Evolutionary conservation across 2,113 vertebrate genomes (phyloP).

Genomic region (Microtus richardsoni): DNA sequence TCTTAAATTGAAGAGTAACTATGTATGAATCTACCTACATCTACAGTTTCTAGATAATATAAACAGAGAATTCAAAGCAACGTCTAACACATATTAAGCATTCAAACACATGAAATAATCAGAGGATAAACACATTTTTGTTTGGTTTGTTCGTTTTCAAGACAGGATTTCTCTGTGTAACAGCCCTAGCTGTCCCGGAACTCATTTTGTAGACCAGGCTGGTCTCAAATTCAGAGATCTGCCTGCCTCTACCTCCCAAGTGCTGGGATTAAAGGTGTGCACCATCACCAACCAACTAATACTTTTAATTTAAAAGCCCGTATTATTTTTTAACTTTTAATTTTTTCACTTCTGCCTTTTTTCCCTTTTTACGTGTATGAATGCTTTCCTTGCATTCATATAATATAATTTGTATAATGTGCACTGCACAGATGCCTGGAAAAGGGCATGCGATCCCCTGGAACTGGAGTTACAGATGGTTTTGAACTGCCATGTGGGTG

Average conservation of each 20-base stretch:
- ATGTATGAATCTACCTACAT: not conserved
- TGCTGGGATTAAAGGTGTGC: not conserved
- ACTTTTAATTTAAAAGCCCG: conserved; percentile 5
- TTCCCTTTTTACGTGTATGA: not conserved
- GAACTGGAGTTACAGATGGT: not conserved
- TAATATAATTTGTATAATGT: too few species aligned
- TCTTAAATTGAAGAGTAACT: not conserved
- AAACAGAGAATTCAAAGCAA: not conserved
- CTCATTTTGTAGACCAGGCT: not conserved
- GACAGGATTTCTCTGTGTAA: not conserved
- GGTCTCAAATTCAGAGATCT: not conserved
- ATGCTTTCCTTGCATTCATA: not conserved
- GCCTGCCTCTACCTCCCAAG: not conserved
- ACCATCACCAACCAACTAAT: not conserved
- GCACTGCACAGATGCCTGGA: not conserved
- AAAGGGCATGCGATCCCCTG: not conserved
- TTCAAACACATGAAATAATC: not conserved
- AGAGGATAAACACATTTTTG: not conserved
- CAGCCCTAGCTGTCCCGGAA: not conserved
- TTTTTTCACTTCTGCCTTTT: not conserved
- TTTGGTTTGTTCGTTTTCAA: not conserved
- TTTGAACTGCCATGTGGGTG: not conserved
- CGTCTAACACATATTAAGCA: not conserved
- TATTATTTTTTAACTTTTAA: not conserved
- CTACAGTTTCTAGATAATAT: not conserved